phyloP scores from a whole-genome alignment of 2,797 vertebrate genomes.

The Myotis pilosus region DNA sequence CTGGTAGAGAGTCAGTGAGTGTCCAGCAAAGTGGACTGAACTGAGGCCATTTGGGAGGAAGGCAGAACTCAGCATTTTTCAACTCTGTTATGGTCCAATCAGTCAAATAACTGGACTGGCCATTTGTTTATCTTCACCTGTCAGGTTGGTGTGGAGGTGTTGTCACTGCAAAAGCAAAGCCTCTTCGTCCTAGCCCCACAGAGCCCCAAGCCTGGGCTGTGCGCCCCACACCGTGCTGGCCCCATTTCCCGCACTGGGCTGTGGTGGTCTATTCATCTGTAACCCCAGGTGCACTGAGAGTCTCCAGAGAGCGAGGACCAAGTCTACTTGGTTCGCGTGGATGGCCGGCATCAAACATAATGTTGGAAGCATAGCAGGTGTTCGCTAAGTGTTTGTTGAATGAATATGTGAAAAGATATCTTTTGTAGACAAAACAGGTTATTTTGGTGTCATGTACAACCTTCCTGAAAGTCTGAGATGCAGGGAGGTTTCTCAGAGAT shows the following conservation, averaged over 20 bases:
- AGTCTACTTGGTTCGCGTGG: too few species aligned
- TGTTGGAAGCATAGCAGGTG: neutral
- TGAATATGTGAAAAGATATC: neutral
- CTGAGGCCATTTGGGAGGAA: neutral
- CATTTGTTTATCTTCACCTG: neutral
- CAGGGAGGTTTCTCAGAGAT: neutral
- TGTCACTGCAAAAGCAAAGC: neutral
- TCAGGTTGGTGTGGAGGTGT: neutral
- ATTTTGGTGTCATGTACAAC: neutral
- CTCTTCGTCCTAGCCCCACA: neutral
- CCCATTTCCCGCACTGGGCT: rapidly evolving
- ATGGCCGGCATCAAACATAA: neutral
- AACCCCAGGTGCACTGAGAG: neutral
- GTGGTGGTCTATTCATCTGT: neutral
- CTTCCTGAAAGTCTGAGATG: neutral
- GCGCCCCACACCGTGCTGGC: rapidly evolving
- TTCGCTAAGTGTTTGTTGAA: neutral
- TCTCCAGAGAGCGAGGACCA: neutral
- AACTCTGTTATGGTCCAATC: neutral
- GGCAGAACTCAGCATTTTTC: neutral
- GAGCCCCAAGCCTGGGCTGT: neutral
- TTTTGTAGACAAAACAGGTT: neutral
- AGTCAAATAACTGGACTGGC: neutral
- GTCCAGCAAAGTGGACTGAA: neutral
- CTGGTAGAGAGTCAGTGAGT: neutral